phyloP scores from a whole-genome alignment of 2,888 invertebrate species.

The Timema podura region DNA sequence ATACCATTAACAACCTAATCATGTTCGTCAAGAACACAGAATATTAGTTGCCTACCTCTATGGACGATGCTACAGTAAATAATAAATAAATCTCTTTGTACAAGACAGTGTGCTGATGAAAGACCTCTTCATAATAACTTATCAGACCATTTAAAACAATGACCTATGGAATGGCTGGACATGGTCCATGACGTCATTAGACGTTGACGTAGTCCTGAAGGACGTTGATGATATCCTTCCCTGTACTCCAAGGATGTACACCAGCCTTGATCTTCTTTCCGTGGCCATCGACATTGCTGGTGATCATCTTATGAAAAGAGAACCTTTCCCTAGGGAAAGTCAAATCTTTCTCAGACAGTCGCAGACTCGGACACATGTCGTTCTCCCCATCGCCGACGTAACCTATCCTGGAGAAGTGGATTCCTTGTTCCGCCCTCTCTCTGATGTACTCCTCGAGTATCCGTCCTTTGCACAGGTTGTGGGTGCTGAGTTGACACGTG shows the following conservation, averaged over 20 bases:
- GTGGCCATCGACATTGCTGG: conserved; percentile 23
- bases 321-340: conserved; percentile 62
- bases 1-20: no score
- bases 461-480: conserved; percentile 74
- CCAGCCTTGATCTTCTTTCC: conserved; percentile 40
- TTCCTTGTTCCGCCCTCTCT: conserved; percentile 45
- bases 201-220: conserved; percentile 17
- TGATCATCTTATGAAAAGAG: conserved; percentile 42
- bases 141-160: no score
- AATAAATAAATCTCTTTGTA: no score
- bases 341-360: conserved; percentile 55
- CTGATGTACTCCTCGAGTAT: conserved; percentile 63
- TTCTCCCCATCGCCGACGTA: conserved; percentile 77
- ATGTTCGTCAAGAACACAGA: no score
- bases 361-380: conserved; percentile 71
- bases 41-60: no score
- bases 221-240: conserved; percentile 37
- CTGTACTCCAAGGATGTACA: conserved; percentile 42
- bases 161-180: no score
- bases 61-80: no score
- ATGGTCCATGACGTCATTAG: no score
- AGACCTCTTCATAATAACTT: no score
- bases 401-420: conserved; percentile 54
- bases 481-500: conserved; percentile 63
- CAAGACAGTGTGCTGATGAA: no score